These are phyloP conservation scores for Apodemia duryi DNA, from an alignment of 2,888 invertebrate genomes.

Conservation along the genomic window DNA sequence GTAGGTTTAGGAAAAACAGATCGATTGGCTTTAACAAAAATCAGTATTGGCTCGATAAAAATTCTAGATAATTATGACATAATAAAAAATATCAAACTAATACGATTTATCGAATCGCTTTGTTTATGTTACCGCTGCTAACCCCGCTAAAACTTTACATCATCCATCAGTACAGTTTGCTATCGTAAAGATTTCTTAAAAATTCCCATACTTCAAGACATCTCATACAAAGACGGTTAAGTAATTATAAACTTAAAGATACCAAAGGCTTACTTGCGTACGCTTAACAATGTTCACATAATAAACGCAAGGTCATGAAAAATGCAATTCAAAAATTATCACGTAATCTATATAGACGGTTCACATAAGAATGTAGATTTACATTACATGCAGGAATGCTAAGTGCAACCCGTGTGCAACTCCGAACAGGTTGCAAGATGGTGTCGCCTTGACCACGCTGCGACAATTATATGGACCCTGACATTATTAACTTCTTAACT, in stretches of 20 bases:
- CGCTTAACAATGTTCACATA: background rate
- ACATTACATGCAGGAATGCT: conserved; percentile 15
- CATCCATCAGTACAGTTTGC: background rate
- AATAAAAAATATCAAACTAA: too few relatives aligned
- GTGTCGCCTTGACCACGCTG: conserved; percentile 63
- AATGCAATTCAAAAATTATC: background rate
- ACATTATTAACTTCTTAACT: conserved; percentile 46
- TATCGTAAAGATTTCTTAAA: background rate
- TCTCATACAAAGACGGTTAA: background rate
- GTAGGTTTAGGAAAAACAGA: too few relatives aligned
- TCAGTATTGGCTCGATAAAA: too few relatives aligned
- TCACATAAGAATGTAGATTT: conserved; percentile 5
- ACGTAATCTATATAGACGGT: conserved; percentile 3
- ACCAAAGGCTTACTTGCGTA: background rate
- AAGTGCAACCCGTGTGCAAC: conserved; percentile 37
- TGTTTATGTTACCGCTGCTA: too few relatives aligned
- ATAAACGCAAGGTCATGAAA: conserved; percentile 8
- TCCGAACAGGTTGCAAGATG: conserved; percentile 45
- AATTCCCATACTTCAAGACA: conserved; percentile 15
- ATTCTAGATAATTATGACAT: too few relatives aligned
- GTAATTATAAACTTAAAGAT: conserved; percentile 10
- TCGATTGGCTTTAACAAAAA: too few relatives aligned
- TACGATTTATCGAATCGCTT: too few relatives aligned
- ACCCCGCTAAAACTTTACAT: background rate
- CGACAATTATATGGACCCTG: conserved; percentile 50